These are phyloP conservation scores for Notolepis coatsorum DNA, from an alignment of 2,797 vertebrate genomes.

Conservation along the genomic window DNA sequence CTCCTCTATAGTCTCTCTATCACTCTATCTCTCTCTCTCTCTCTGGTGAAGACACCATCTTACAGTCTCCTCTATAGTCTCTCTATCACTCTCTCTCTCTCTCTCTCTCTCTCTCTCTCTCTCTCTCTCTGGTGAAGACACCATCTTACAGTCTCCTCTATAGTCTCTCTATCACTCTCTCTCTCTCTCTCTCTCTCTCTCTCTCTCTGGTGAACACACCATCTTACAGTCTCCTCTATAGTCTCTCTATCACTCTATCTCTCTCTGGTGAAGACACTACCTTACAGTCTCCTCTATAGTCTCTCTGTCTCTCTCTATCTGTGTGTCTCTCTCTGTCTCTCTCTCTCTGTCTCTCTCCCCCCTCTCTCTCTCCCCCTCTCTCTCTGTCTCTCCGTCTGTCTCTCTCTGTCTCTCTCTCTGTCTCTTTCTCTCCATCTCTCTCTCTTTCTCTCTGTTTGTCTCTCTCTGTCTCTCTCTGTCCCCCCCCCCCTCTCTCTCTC, in stretches of 20 bases:
- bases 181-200: constrained; percentile 18
- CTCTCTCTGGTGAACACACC: constrained; percentile 78
- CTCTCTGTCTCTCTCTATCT: constrained; percentile 28
- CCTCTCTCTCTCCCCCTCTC: constrained; percentile 15
- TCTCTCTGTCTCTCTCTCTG: constrained; percentile 13
- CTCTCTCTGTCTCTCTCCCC: neutral
- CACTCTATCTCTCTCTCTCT: neutral
- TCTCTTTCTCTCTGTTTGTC: constrained; percentile 8
- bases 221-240: no score
- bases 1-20: neutral
- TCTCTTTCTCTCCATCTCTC: constrained; percentile 13
- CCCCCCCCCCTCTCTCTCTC: neutral
- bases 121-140: constrained; percentile 7
- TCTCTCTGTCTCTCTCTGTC: constrained; percentile 15
- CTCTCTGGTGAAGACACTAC: neutral
- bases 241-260: neutral
- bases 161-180: constrained; percentile 27
- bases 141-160: neutral
- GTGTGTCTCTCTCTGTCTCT: constrained; percentile 17
- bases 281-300: neutral
- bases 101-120: constrained; percentile 17
- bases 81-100: constrained; percentile 21
- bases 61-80: constrained; percentile 1
- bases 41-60: neutral
- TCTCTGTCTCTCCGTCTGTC: constrained; percentile 13